Evolutionary conservation across 2,113 vertebrate genomes (phyloP).

Genomic region (Tichodroma muraria): DNA sequence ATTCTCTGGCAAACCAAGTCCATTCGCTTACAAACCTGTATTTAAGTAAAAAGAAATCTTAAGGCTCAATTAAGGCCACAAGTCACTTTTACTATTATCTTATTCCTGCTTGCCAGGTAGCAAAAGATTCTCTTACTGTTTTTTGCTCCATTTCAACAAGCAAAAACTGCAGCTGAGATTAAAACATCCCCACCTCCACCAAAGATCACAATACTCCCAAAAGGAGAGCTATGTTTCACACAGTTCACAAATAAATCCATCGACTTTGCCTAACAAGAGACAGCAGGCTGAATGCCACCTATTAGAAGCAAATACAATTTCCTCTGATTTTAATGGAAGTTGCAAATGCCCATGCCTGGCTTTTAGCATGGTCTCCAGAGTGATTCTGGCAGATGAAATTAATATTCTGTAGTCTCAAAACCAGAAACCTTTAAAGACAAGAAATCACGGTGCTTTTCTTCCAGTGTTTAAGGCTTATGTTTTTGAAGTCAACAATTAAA

Average conservation of each 20-base stretch:
- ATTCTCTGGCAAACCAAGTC: conserved; percentile 95
- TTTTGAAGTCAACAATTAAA: neutral
- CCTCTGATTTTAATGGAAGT: neutral
- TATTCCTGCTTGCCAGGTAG: neutral
- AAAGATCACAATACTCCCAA: neutral
- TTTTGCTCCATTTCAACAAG: neutral
- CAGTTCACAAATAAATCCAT: neutral
- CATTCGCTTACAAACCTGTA: conserved; percentile 96
- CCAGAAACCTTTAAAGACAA: neutral
- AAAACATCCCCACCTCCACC: neutral
- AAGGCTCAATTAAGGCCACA: neutral
- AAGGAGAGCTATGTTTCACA: neutral
- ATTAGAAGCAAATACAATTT: neutral
- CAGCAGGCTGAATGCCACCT: neutral
- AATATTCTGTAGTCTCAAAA: neutral
- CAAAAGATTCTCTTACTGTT: neutral
- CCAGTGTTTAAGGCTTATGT: neutral
- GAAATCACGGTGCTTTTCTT: neutral
- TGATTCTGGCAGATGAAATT: neutral
- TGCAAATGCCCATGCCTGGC: neutral
- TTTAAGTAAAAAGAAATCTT: conserved; percentile 22
- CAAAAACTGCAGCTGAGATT: neutral
- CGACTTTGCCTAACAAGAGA: neutral
- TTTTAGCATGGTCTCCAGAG: neutral
- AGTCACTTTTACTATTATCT: neutral